Conservation (phyloP, 2,888 invertebrate genomes). For the Sinotaia quadrata region DNA sequence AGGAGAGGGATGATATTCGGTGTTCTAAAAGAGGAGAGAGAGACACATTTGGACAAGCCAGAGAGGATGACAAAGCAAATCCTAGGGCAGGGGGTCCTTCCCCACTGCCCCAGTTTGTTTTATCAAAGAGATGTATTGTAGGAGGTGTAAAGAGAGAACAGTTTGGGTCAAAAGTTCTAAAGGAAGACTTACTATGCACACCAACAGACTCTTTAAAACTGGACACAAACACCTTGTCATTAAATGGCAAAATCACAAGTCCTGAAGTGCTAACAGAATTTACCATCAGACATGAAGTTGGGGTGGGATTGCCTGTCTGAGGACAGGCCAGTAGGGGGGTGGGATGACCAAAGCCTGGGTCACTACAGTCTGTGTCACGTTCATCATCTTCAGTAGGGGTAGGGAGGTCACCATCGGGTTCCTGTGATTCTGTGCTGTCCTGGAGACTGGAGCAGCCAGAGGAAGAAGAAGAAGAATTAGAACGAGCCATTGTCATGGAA, state of each 20-base stretch:
- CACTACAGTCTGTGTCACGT: slow-evolving; percentile 1
- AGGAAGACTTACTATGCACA: no score
- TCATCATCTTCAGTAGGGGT: slow-evolving; percentile 16
- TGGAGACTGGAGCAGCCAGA: slow-evolving; percentile 42
- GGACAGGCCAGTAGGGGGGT: background rate
- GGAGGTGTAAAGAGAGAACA: no score
- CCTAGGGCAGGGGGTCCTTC: no score
- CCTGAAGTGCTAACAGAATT: no score
- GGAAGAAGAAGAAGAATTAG: slow-evolving; percentile 39
- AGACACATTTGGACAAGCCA: slow-evolving; percentile 68
- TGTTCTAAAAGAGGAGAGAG: slow-evolving; percentile 63
- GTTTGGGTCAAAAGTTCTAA: no score
- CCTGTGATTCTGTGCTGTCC: slow-evolving; percentile 33
- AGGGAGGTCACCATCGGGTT: slow-evolving; percentile 27
- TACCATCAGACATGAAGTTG: background rate
- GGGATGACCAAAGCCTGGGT: background rate
- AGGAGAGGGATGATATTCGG: slow-evolving; percentile 60
- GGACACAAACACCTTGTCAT: no score
- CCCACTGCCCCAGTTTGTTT: no score
- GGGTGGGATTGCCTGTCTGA: background rate
- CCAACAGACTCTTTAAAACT: no score
- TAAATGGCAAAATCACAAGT: no score
- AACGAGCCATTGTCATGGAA: slow-evolving; percentile 33
- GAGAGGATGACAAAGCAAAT: no score
- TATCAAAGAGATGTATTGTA: no score